A percentile compares a stretch with the other conserved stretches of the same genome.
Evolutionary conservation across 2,797 vertebrate species (phyloP).

Genomic region (Nothura maculosa): DNA sequence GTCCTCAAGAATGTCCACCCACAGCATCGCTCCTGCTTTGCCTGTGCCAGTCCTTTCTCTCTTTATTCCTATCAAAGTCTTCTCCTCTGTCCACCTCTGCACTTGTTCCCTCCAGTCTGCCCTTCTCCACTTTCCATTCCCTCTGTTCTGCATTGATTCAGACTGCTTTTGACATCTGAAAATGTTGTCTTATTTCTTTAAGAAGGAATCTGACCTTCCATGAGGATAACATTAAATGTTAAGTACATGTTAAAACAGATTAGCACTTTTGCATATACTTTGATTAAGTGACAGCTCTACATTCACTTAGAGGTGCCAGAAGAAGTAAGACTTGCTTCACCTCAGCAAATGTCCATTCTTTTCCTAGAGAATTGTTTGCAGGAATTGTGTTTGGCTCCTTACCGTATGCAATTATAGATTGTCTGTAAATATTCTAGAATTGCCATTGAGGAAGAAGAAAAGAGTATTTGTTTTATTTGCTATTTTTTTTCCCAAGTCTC

Average conservation of each 20-base stretch:
- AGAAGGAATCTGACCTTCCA: not conserved
- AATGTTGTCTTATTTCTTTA: not conserved
- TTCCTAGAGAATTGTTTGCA: not conserved
- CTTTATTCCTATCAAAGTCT: not conserved
- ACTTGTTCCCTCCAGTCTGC: not conserved
- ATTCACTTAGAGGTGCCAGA: not conserved
- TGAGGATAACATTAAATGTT: not conserved
- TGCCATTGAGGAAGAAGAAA: not conserved
- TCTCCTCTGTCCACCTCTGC: not conserved
- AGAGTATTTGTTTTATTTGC: not conserved
- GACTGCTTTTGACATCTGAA: not conserved
- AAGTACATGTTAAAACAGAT: not conserved
- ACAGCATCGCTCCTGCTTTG: not conserved
- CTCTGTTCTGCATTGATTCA: not conserved
- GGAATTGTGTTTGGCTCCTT: not conserved
- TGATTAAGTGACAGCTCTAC: rapidly evolving
- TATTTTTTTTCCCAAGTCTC: not conserved
- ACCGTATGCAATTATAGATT: not conserved
- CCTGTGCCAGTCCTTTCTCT: not conserved
- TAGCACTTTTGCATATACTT: not conserved
- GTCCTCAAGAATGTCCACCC: not conserved
- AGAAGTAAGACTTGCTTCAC: not conserved
- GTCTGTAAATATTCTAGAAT: not conserved
- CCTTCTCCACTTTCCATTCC: not conserved
- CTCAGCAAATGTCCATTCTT: not conserved